Evolutionary conservation across 2,113 vertebrate species (phyloP).

Genomic region (Tympanuchus pallidicinctus): DNA sequence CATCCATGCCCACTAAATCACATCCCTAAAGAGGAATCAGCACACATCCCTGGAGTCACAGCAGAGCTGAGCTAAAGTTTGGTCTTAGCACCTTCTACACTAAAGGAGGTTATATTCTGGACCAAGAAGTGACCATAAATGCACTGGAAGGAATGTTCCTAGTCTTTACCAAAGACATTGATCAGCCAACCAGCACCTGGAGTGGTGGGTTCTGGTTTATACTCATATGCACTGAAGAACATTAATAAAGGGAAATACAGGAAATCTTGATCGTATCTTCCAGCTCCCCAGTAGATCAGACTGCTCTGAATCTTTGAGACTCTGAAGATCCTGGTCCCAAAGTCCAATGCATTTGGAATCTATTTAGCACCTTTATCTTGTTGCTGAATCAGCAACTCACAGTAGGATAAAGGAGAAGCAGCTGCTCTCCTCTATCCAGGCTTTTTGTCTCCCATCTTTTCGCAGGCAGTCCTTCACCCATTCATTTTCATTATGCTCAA

Average conservation of each 20-base stretch:
- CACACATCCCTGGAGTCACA: background rate
- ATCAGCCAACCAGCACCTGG: background rate
- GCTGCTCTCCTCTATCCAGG: background rate
- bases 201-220: background rate
- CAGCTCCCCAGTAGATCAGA: rapidly evolving
- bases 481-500: background rate
- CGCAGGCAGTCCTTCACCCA: background rate
- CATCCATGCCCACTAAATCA: too few relatives aligned
- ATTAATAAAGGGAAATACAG: background rate
- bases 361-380: rapidly evolving
- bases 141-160: background rate
- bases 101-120: background rate
- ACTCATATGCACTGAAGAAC: background rate
- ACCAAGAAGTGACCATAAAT: background rate
- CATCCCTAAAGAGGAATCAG: too few relatives aligned
- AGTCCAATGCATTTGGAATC: background rate
- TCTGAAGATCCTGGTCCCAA: background rate
- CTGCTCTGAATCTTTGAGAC: background rate
- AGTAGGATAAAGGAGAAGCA: background rate
- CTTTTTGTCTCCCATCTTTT: background rate
- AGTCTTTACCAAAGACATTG: background rate
- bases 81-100: rapidly evolving
- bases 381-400: background rate
- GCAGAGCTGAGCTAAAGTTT: background rate
- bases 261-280: background rate